A percentile compares a stretch with the other conserved stretches of the same genome.
Conservation (phyloP, 2,888 invertebrate genomes). For the Phrixothrix hirtus region DNA sequence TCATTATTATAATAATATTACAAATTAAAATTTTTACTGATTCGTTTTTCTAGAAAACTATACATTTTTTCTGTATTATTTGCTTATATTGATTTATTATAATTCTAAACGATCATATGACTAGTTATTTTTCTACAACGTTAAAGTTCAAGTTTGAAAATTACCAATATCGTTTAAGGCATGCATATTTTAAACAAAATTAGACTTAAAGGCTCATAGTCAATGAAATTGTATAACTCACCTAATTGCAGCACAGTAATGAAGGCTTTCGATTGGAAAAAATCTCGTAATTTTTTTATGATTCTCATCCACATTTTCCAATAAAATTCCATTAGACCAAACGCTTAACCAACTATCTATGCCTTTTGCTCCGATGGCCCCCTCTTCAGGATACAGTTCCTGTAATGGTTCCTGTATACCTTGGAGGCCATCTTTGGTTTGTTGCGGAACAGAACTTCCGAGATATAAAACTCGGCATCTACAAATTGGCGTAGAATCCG, state of each 20-base stretch:
- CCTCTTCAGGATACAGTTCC: conserved; percentile 94
- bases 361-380: conserved; percentile 83
- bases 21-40: too few species aligned
- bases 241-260: conserved; percentile 94
- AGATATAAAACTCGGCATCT: conserved; percentile 95
- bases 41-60: too few species aligned
- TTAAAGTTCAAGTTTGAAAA: too few species aligned
- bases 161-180: too few species aligned
- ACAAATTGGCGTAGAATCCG: conserved; percentile 91
- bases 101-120: too few species aligned
- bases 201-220: too few species aligned
- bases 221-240: too few species aligned
- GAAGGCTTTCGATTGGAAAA: conserved; percentile 93
- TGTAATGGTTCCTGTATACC: conserved; percentile 96
- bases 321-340: conserved; percentile 92
- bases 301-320: conserved; percentile 96
- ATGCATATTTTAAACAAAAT: too few species aligned
- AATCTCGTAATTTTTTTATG: conserved; percentile 92
- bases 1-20: too few species aligned
- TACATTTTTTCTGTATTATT: too few species aligned
- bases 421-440: conserved; percentile 96
- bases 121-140: too few species aligned
- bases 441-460: conserved; percentile 94
- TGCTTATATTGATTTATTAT: too few species aligned
- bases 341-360: conserved; percentile 97